phyloP scores from a whole-genome alignment of 2,888 invertebrate genomes.

The Diloba caeruleocephala region DNA sequence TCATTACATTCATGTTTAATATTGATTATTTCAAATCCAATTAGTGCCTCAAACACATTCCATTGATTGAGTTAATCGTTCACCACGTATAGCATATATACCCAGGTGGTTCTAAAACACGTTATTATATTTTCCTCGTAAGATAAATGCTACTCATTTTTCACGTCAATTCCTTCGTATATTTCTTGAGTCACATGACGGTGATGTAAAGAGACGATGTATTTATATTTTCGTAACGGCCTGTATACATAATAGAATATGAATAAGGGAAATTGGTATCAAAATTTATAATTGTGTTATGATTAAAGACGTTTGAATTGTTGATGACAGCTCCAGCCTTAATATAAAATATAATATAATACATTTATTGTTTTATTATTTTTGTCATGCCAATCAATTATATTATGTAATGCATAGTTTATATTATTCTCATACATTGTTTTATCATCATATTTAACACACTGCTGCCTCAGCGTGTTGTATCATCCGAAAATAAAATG shows the following conservation, averaged over 20 bases:
- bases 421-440: too few species aligned
- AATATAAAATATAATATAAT: too few species aligned
- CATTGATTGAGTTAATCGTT: neutral
- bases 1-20: too few species aligned
- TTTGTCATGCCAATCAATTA: too few species aligned
- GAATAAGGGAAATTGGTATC: constrained; percentile 44
- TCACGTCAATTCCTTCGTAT: constrained; percentile 69
- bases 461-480: too few species aligned
- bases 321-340: too few species aligned
- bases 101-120: constrained; percentile 33
- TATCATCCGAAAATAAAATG: too few species aligned
- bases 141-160: constrained; percentile 69
- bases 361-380: too few species aligned
- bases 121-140: constrained; percentile 45
- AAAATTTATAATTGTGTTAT: constrained; percentile 7
- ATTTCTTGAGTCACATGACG: constrained; percentile 66
- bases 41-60: too few species aligned
- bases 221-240: constrained; percentile 61
- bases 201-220: constrained; percentile 71
- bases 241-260: constrained; percentile 75
- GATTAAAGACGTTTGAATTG: constrained; percentile 21
- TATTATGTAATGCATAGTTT: too few species aligned
- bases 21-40: too few species aligned
- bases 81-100: neutral
- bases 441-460: too few species aligned